Conservation (phyloP, 2,113 vertebrate species). For the Sterna hirundo region DNA sequence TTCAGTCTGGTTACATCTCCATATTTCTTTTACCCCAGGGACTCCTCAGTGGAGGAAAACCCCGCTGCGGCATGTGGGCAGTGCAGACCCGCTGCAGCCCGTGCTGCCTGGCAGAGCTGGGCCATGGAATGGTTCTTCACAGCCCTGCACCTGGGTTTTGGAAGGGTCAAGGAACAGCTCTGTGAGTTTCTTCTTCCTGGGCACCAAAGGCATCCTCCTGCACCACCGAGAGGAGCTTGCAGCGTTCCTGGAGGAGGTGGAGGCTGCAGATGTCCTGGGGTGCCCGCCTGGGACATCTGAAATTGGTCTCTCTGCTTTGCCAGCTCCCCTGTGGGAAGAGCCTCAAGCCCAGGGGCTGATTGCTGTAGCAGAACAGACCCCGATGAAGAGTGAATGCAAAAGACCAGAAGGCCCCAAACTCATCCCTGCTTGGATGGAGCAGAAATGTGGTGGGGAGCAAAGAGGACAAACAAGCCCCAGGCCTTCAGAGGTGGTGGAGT, state of each 20-base stretch:
- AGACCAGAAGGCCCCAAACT: neutral
- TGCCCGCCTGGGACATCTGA: neutral
- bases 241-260: neutral
- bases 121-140: neutral
- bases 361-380: neutral
- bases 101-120: neutral
- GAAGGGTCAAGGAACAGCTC: neutral
- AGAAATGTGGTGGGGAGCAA: neutral
- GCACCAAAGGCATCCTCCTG: neutral
- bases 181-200: neutral
- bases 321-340: neutral
- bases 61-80: accelerated
- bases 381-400: neutral
- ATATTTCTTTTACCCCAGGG: neutral
- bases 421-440: neutral
- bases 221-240: neutral
- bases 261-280: neutral
- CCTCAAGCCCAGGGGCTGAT: neutral
- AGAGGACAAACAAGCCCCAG: neutral
- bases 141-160: neutral
- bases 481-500: neutral
- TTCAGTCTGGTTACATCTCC: neutral
- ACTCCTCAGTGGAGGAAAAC: neutral
- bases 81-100: neutral
- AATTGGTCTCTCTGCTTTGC: neutral